Evolutionary conservation across 2,113 vertebrate species (phyloP).

Genomic region (Toxotes jaculatrix): DNA sequence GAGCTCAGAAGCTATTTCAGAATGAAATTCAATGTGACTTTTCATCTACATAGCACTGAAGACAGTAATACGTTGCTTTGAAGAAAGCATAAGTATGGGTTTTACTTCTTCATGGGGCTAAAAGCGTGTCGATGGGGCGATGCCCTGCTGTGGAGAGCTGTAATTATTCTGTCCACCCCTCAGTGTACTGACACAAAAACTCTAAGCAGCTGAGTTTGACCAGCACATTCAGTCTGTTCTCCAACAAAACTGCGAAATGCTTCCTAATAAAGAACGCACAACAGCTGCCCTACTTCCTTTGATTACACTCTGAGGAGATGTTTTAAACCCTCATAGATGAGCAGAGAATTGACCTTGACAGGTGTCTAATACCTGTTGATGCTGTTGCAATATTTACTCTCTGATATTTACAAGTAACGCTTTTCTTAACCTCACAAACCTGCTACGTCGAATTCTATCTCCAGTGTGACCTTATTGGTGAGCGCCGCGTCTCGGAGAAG

Average conservation of each 20-base stretch:
- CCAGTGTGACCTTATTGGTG: constrained; percentile 91
- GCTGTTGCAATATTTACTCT: too few species aligned
- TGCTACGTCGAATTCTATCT: constrained; percentile 96
- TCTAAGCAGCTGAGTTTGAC: neutral
- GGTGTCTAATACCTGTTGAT: neutral
- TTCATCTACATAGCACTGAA: neutral
- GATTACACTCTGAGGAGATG: neutral
- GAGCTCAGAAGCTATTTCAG: neutral
- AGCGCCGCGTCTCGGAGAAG: constrained; percentile 93
- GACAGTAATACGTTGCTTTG: neutral
- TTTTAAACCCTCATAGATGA: neutral
- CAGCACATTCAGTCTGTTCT: neutral
- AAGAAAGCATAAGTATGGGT: neutral
- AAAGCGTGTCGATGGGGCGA: neutral
- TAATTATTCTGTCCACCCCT: constrained; percentile 18
- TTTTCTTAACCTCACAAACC: constrained; percentile 78
- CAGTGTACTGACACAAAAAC: neutral
- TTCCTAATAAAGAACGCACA: neutral
- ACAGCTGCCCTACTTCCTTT: neutral
- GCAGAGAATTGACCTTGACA: neutral
- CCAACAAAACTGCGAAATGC: neutral
- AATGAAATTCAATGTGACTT: neutral
- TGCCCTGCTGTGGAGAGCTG: constrained; percentile 18
- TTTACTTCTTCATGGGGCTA: neutral
- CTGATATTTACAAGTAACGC: too few species aligned